Evolutionary conservation across 2,797 vertebrate species (phyloP).

Genomic region (Enoplosus armatus): DNA sequence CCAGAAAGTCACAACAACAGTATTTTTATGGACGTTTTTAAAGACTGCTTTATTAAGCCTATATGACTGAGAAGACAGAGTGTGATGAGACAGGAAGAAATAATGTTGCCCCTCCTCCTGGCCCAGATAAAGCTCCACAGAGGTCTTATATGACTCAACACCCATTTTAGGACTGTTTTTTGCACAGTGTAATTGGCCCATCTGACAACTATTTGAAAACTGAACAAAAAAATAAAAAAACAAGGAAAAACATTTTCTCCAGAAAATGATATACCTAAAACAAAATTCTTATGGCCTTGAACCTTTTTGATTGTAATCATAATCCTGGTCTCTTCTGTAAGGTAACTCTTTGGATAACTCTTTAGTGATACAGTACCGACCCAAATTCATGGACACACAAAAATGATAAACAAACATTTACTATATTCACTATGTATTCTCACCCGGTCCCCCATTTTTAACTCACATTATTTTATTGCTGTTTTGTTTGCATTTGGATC

Average conservation of each 20-base stretch:
- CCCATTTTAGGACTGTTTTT: not conserved
- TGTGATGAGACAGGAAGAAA: slow-evolving; percentile 8
- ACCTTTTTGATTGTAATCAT: slow-evolving; percentile 3
- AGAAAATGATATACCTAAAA: not conserved
- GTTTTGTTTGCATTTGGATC: not conserved
- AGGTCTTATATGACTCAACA: slow-evolving; percentile 6
- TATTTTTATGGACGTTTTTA: not conserved
- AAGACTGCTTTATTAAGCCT: not conserved
- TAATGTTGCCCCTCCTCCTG: not conserved
- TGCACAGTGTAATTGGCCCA: not conserved
- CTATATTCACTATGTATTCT: too few relatives aligned
- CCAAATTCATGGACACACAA: not conserved
- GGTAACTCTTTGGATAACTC: not conserved
- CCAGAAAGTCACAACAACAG: not conserved
- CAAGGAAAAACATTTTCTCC: not conserved
- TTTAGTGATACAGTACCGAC: not conserved
- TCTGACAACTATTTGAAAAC: not conserved
- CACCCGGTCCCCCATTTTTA: not conserved
- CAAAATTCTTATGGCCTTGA: not conserved
- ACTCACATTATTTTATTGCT: slow-evolving; percentile 1
- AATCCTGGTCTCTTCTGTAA: not conserved
- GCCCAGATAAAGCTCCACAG: slow-evolving; percentile 9
- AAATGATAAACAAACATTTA: not conserved
- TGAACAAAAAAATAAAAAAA: not conserved
- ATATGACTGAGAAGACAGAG: not conserved